Conservation (phyloP, 2,797 vertebrate genomes). For the Eulemur coronatus region DNA sequence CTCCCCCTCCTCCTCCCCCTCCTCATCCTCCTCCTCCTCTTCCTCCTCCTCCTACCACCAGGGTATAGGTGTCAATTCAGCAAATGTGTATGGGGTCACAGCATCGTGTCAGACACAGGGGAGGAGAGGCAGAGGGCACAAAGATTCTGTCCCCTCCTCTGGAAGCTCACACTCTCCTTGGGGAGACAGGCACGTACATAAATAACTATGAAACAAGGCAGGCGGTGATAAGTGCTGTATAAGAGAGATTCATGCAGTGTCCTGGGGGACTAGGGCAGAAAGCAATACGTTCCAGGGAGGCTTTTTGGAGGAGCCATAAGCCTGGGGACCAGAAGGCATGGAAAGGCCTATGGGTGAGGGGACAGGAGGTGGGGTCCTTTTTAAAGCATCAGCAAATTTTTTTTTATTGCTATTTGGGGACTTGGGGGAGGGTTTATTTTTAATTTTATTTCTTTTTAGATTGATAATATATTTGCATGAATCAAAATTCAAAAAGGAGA, state of each 20-base stretch:
- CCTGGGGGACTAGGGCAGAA: not conserved
- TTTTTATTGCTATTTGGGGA: not conserved
- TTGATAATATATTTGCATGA: not conserved
- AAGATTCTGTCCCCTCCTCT: conserved; percentile 11
- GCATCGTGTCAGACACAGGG: not conserved
- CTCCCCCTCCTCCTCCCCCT: not conserved
- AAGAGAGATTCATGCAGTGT: conserved; percentile 62
- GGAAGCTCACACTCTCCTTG: not conserved
- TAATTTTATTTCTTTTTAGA: not conserved
- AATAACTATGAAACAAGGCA: conserved; percentile 71
- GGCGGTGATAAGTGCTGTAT: conserved; percentile 57
- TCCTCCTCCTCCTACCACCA: not conserved
- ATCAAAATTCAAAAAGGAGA: not conserved
- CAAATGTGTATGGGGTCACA: not conserved
- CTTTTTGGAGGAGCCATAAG: not conserved
- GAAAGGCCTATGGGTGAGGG: not conserved
- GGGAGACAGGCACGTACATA: conserved; percentile 58
- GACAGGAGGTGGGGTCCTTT: not conserved
- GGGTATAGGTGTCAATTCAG: conserved; percentile 20
- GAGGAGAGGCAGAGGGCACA: not conserved
- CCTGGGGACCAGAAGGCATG: not conserved
- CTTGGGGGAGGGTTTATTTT: not conserved
- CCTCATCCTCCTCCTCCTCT: not conserved
- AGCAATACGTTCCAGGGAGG: not conserved
- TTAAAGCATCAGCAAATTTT: not conserved